phyloP scores from a whole-genome alignment of 2,113 vertebrate species.

The Pedetes capensis region DNA sequence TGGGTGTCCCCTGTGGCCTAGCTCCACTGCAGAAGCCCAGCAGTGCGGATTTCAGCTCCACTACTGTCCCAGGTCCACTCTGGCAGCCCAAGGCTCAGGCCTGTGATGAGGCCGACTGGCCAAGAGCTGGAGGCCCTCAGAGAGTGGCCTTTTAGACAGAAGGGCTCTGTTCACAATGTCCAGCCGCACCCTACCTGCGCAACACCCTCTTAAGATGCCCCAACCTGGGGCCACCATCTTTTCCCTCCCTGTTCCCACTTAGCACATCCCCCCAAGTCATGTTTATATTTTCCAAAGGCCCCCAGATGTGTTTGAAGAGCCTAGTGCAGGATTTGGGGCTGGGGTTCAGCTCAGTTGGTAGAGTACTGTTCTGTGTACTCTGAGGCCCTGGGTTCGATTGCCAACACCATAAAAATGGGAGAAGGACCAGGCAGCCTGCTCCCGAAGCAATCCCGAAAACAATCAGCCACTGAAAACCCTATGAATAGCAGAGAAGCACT shows the following conservation, averaged over 20 bases:
- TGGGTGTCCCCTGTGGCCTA: not conserved
- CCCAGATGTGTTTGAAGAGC: not conserved
- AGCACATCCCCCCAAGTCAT: not conserved
- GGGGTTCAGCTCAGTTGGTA: too few relatives aligned
- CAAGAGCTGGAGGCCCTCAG: not conserved
- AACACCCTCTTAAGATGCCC: not conserved
- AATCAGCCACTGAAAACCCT: too few relatives aligned
- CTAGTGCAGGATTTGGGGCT: too few relatives aligned
- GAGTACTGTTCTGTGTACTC: too few relatives aligned
- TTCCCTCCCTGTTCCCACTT: not conserved
- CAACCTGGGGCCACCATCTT: not conserved
- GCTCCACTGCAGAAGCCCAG: not conserved
- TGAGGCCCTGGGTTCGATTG: too few relatives aligned
- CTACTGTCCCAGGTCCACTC: not conserved
- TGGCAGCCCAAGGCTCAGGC: rapidly evolving
- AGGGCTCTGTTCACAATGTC: not conserved
- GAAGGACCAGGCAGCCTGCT: too few relatives aligned
- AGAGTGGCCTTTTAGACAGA: not conserved
- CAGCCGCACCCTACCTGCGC: not conserved
- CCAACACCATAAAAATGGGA: too few relatives aligned
- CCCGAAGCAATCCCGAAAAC: too few relatives aligned
- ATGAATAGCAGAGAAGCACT: too few relatives aligned
- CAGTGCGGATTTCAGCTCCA: not conserved
- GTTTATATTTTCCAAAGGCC: not conserved
- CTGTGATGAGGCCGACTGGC: not conserved